Conservation (phyloP, 1,140 invertebrate genomes). For the Marisa cornuarietis region DNA sequence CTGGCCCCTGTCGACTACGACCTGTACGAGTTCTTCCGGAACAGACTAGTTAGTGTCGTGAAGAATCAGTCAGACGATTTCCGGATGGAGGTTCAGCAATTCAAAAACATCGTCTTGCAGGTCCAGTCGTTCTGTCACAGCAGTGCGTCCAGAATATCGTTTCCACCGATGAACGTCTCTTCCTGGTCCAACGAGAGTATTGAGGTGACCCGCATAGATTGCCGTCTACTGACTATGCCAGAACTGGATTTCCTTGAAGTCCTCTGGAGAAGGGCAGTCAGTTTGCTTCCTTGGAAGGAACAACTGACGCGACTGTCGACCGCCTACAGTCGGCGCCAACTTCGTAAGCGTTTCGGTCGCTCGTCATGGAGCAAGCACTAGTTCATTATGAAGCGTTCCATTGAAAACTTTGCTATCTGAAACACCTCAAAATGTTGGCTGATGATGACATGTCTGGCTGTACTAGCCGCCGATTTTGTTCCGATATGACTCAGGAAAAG, state of each 20-base stretch:
- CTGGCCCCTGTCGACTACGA: slow-evolving; percentile 45
- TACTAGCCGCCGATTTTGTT: too few relatives aligned
- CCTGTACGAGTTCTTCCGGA: slow-evolving; percentile 45
- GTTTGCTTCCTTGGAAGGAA: too few relatives aligned
- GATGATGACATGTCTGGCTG: too few relatives aligned
- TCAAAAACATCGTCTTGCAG: slow-evolving; percentile 33
- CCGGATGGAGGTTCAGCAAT: slow-evolving; percentile 41
- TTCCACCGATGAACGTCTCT: slow-evolving; percentile 16
- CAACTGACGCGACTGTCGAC: neutral
- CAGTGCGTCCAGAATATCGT: neutral
- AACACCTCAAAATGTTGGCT: too few relatives aligned
- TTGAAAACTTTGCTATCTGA: too few relatives aligned
- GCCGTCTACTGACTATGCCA: slow-evolving; percentile 37
- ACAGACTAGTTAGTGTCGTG: slow-evolving; percentile 35
- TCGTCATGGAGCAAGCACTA: neutral
- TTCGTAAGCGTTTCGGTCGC: neutral
- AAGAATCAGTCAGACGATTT: slow-evolving; percentile 37
- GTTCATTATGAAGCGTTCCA: too few relatives aligned
- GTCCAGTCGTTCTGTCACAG: slow-evolving; percentile 38
- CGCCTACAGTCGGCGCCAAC: neutral
- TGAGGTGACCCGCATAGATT: slow-evolving; percentile 33
- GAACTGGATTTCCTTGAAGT: slow-evolving; percentile 40
- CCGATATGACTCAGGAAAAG: too few relatives aligned
- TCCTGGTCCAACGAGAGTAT: slow-evolving; percentile 43
- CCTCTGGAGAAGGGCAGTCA: slow-evolving; percentile 33